A percentile compares a stretch with the other conserved stretches of the same genome.
These are phyloP conservation scores for Marmota flaviventris DNA, from an alignment of 2,113 vertebrate species.

Conservation along the genomic window DNA sequence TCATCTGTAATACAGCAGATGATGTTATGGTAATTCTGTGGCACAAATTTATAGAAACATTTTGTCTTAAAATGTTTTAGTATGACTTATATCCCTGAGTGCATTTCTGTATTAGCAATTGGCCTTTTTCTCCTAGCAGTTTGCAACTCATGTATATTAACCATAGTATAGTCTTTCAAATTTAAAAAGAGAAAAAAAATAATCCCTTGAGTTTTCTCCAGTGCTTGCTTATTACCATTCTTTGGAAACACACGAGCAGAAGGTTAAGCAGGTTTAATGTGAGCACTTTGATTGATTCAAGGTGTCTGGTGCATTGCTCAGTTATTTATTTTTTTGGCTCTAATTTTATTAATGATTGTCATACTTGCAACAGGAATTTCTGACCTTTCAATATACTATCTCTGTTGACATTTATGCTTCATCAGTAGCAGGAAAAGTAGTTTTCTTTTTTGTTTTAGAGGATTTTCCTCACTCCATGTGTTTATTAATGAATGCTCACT, in stretches of 20 bases:
- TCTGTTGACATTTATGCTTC: not conserved
- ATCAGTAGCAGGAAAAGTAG: not conserved
- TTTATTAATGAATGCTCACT: not conserved
- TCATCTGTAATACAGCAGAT: slow-evolving; percentile 27
- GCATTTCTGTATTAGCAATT: slow-evolving; percentile 67
- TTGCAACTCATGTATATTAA: slow-evolving; percentile 75
- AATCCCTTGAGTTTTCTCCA: slow-evolving; percentile 52
- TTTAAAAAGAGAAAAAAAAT: slow-evolving; percentile 60
- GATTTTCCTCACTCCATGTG: not conserved
- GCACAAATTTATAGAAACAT: slow-evolving; percentile 67
- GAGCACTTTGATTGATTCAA: slow-evolving; percentile 36
- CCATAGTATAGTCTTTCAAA: slow-evolving; percentile 52
- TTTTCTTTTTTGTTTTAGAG: not conserved
- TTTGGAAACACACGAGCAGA: slow-evolving; percentile 49
- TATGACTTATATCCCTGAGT: slow-evolving; percentile 61
- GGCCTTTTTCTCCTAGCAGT: slow-evolving; percentile 13
- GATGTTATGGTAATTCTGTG: slow-evolving; percentile 58
- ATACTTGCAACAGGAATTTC: not conserved
- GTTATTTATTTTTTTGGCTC: not conserved
- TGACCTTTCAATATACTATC: not conserved
- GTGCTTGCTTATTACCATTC: slow-evolving; percentile 38
- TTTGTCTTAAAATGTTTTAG: slow-evolving; percentile 68
- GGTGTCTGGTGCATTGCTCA: slow-evolving; percentile 42
- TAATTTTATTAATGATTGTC: slow-evolving; percentile 27
- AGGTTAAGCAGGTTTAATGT: slow-evolving; percentile 53